Percentiles rank a stretch among this genome's conserved stretches.
Evolutionary conservation across 2,113 vertebrate genomes (phyloP).

Genomic region (Sinocyclocheilus maitianheensis): DNA sequence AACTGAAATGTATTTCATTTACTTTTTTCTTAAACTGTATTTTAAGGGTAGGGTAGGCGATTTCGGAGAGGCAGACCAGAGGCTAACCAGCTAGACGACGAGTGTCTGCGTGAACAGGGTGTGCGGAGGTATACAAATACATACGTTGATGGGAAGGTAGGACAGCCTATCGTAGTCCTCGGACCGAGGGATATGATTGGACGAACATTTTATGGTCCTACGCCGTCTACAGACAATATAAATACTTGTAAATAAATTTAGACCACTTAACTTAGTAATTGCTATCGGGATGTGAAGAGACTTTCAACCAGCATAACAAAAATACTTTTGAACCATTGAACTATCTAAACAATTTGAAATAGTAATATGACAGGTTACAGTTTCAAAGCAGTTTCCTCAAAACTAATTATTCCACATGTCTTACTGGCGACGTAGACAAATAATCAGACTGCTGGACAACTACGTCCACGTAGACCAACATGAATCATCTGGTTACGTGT

Average conservation of each 20-base stretch:
- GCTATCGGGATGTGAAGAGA: background rate
- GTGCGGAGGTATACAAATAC: too few species aligned
- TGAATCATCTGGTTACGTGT: conserved; percentile 22
- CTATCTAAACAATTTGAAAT: background rate
- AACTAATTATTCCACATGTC: background rate
- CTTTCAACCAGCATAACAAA: background rate
- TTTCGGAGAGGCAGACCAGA: too few species aligned
- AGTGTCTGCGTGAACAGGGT: too few species aligned
- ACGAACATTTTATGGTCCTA: background rate
- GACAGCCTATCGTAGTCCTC: background rate
- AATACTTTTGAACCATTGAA: background rate
- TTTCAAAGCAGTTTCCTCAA: background rate
- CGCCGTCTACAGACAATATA: background rate
- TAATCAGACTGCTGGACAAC: background rate
- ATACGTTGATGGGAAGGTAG: too few species aligned
- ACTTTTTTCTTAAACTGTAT: too few species aligned
- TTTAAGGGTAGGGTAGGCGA: too few species aligned
- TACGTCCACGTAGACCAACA: background rate
- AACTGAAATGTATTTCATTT: too few species aligned
- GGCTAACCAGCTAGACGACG: too few species aligned
- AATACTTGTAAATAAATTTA: background rate
- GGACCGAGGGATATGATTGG: too few species aligned
- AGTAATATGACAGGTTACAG: background rate
- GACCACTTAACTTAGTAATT: background rate
- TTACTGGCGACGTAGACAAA: background rate